phyloP scores from a whole-genome alignment of 2,797 vertebrate species.

The Halcyon smyrnensis region DNA sequence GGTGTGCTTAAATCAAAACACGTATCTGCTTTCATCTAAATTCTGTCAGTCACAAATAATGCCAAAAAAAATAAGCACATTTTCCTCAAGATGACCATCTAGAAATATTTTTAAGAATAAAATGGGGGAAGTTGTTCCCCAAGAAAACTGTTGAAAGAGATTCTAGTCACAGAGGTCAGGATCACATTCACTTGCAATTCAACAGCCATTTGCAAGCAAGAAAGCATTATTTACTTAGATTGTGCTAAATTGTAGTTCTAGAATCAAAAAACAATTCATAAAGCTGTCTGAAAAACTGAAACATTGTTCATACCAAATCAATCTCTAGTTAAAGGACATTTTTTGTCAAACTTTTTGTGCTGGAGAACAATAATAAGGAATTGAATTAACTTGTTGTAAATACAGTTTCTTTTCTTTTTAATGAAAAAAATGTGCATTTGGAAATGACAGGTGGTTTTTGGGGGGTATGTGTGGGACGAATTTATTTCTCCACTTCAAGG shows the following conservation, averaged over 20 bases:
- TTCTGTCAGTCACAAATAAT: neutral
- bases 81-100: neutral
- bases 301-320: neutral
- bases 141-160: neutral
- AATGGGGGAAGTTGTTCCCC: neutral
- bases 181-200: neutral
- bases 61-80: neutral
- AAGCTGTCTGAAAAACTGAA: neutral
- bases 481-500: neutral
- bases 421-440: neutral
- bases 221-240: neutral
- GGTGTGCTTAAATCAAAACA: neutral
- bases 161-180: neutral
- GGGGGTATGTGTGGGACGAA: rapidly evolving
- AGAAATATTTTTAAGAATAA: neutral
- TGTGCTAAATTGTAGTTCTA: neutral
- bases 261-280: neutral
- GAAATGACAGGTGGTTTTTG: neutral
- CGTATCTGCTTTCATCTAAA: neutral
- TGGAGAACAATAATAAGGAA: neutral
- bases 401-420: neutral
- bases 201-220: neutral
- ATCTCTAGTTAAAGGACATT: neutral
- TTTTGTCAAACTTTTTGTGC: neutral
- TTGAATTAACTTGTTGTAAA: neutral